Evolutionary conservation across 2,888 invertebrate genomes (phyloP), one percentile per base, ranked within the genome.

Genomic region (Ochlodes sylvanus): DNA sequence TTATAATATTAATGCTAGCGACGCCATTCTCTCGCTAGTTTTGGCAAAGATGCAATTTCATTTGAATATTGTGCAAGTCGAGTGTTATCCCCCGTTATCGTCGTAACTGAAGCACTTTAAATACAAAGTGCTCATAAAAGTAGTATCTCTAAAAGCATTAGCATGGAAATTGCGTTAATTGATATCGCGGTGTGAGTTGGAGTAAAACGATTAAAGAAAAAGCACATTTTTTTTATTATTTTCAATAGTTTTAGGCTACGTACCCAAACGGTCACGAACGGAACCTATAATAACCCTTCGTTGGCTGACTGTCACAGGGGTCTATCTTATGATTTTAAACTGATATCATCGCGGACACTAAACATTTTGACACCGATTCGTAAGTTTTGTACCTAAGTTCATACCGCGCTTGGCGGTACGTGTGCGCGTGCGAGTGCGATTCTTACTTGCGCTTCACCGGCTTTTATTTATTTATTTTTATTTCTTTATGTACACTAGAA

Each of bases 21-120:
- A 84, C 86, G 87, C 90, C 82, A 84, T 92, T 90, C 85, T 80
- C 87, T 71, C 86, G 88, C 89, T 91, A 91, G 92, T 92, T 92
- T 92, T 92, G 92, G 92, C 92, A 92, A 93, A 92, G 92, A 92
- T 93, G 92, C 92, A 93, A 93, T 93, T 90, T 89, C 88, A 93
- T 93, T 93, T 93, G 92, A 93, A 93, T 93, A 92, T 89, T 90
- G 90, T 92, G 92, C 92, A 92, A 90, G 90, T 86, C 77, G 82
- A 87, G 86, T 83, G 86, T 88, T 89, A 88, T 85, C 85, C 82
- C 80, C 81, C 85, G 84, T 86, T 88, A 88, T 87, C 82, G 83
- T 82, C 80, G 82, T 80, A 82, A 81, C 84, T 82, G 86, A 79
- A 87, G 82, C 84, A 86, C 81, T 92, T 90, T 88, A 90, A 90